A percentile compares a stretch with the other conserved stretches of the same genome.
phyloP scores from a whole-genome alignment of 2,888 invertebrate species.

The Drosophila dives region DNA sequence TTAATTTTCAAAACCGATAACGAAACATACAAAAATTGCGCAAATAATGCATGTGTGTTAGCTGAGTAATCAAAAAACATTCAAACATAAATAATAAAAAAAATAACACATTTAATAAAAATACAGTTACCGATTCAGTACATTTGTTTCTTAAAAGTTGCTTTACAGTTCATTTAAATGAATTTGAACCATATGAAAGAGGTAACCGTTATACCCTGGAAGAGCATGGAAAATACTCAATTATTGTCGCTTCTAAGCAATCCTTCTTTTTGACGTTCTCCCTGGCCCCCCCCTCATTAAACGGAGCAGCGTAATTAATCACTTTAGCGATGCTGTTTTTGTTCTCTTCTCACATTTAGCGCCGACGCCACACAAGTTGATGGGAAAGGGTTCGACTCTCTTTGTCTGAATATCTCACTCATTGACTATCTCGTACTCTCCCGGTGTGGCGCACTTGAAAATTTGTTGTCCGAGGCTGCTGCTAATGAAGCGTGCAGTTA shows the following conservation, averaged over 20 bases:
- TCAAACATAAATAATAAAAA: background rate
- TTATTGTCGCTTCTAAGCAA: constrained; percentile 11
- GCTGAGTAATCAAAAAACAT: background rate
- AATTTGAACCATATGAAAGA: background rate
- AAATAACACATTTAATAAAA: background rate
- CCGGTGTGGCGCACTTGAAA: constrained; percentile 65
- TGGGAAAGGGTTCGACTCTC: constrained; percentile 55
- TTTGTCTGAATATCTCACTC: background rate
- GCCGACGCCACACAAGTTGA: constrained; percentile 41
- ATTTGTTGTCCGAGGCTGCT: constrained; percentile 77
- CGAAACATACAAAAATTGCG: background rate
- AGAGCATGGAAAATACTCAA: constrained; percentile 10
- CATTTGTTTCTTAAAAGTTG: background rate
- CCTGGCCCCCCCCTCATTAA: constrained; percentile 5
- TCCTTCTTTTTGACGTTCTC: constrained; percentile 1
- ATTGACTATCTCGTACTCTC: constrained; percentile 3
- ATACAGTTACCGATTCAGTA: background rate
- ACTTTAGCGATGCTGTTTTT: constrained; percentile 49
- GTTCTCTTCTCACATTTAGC: constrained; percentile 15
- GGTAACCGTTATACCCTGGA: background rate
- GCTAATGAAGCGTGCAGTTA: constrained; percentile 76
- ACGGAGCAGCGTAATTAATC: constrained; percentile 65
- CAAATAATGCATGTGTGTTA: background rate
- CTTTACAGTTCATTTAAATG: background rate
- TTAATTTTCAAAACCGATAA: background rate